These are phyloP conservation scores for Napeogenes sylphis DNA, from an alignment of 2,888 invertebrate genomes.

Conservation along the genomic window DNA sequence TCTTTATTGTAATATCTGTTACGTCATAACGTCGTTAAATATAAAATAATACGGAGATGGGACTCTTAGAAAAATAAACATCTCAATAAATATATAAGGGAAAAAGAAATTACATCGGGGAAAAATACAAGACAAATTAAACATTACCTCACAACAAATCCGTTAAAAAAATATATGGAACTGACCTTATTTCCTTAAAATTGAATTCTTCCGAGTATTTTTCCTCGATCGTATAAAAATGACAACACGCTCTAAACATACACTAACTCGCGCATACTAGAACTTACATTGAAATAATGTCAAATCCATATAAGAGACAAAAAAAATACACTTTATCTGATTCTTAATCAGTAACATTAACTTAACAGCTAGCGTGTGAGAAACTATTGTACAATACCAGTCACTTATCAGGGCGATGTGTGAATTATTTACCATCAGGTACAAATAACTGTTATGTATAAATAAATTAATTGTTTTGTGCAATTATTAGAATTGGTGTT, in stretches of 20 bases:
- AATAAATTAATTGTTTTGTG: not conserved
- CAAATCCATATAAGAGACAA: conserved; percentile 56
- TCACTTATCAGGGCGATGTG: not conserved
- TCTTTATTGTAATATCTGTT: conserved; percentile 61
- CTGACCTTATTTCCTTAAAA: conserved; percentile 11
- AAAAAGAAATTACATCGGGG: conserved; percentile 28
- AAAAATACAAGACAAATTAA: conserved; percentile 8
- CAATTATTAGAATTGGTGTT: not conserved
- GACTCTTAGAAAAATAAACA: conserved; percentile 72
- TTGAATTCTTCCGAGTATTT: not conserved
- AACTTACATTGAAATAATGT: conserved; percentile 39
- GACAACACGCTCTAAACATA: no score
- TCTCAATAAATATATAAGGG: conserved; percentile 65
- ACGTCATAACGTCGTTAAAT: conserved; percentile 58
- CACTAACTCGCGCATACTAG: conserved; percentile 12
- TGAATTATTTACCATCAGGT: no score
- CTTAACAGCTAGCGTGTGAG: conserved; percentile 58
- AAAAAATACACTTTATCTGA: conserved; percentile 49
- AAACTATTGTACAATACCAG: conserved; percentile 66
- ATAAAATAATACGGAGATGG: conserved; percentile 56
- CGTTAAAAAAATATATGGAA: conserved; percentile 7
- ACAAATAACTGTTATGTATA: no score
- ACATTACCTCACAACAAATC: not conserved
- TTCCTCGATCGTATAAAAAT: conserved; percentile 9
- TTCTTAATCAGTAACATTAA: conserved; percentile 61